These are phyloP conservation scores for Drosophila prostipennis DNA, from an alignment of 2,888 invertebrate genomes.

Conservation along the genomic window DNA sequence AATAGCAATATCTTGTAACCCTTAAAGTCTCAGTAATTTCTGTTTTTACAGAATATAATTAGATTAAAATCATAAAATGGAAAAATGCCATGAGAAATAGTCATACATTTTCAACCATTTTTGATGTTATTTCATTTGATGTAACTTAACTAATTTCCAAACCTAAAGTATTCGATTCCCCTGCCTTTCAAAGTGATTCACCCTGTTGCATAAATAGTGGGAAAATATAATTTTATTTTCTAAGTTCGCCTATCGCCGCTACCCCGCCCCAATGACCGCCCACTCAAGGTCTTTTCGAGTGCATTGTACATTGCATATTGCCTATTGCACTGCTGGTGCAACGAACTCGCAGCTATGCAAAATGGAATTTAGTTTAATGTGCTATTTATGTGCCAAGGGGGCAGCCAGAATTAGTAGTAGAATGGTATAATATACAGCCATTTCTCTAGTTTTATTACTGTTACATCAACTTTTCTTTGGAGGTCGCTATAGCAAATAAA, in stretches of 20 bases:
- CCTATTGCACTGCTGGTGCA: constrained; percentile 23
- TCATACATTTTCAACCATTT: neutral
- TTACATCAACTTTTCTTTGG: no score
- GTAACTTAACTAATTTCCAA: neutral
- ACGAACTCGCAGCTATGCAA: constrained; percentile 38
- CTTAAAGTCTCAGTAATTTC: no score
- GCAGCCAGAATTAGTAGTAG: neutral
- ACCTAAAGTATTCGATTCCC: neutral
- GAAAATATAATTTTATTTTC: constrained; percentile 20
- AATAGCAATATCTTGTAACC: no score
- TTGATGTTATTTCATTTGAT: neutral
- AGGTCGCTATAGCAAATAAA: no score
- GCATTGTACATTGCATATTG: constrained; percentile 28
- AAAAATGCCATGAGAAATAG: neutral
- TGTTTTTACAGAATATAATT: no score
- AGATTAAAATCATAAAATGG: neutral
- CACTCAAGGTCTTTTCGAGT: constrained; percentile 39
- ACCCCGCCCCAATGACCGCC: neutral
- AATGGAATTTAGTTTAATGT: constrained; percentile 19
- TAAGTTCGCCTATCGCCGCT: no score
- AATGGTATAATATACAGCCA: no score
- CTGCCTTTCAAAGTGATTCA: neutral
- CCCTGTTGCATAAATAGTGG: constrained; percentile 12
- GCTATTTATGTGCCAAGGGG: constrained; percentile 3
- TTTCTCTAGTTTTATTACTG: no score